Conservation (phyloP, 2,797 vertebrate species). For the Esox masquinongy region DNA sequence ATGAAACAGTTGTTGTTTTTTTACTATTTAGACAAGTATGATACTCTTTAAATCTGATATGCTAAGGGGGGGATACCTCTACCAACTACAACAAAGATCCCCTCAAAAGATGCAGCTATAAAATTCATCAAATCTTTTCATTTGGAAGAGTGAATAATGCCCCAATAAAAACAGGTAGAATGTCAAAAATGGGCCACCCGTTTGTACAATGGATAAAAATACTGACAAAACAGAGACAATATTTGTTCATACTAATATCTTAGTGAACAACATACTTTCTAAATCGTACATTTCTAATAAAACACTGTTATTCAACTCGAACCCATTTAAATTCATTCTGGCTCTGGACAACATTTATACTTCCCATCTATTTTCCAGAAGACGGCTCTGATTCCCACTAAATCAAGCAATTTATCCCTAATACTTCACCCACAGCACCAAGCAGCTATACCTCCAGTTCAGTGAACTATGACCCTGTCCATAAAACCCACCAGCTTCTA, state of each 20-base stretch:
- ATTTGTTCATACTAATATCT: not conserved
- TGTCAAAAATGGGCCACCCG: not conserved
- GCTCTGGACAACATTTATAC: not conserved
- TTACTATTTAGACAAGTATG: too few relatives aligned
- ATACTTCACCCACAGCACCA: not conserved
- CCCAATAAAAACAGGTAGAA: not conserved
- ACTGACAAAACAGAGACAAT: not conserved
- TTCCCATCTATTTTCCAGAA: not conserved
- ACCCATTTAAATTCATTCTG: not conserved
- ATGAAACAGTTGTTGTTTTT: too few relatives aligned
- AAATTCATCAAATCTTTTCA: not conserved
- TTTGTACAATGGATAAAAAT: not conserved
- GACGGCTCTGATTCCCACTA: not conserved
- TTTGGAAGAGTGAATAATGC: not conserved
- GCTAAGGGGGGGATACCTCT: too few relatives aligned
- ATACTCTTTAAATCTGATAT: too few relatives aligned
- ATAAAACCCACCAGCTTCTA: not conserved
- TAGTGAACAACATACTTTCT: not conserved
- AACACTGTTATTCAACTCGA: not conserved
- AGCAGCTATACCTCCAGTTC: not conserved
- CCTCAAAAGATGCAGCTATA: not conserved
- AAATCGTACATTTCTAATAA: not conserved
- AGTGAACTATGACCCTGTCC: not conserved
- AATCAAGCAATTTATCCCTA: not conserved
- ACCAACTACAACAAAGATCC: too few relatives aligned